Conservation (phyloP, 2,113 vertebrate genomes). For the Pipa parva region DNA sequence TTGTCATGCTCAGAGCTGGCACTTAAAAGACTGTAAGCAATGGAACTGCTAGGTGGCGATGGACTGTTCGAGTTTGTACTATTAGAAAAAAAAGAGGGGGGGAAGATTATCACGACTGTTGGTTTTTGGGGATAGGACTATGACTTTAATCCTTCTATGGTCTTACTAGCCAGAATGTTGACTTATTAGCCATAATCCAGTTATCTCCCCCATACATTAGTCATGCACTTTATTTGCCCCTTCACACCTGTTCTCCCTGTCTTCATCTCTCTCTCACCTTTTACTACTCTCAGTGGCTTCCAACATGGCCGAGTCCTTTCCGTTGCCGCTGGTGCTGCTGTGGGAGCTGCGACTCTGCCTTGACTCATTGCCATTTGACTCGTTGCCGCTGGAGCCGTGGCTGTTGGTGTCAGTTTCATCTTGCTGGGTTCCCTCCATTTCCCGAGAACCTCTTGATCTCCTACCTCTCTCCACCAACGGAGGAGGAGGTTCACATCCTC, state of each 20-base stretch:
- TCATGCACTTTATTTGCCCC: background rate
- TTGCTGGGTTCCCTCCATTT: constrained; percentile 50
- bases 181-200: too few species aligned
- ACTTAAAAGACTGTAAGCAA: constrained; percentile 82
- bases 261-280: constrained; percentile 54
- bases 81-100: constrained; percentile 15
- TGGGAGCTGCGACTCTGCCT: constrained; percentile 68
- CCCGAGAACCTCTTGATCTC: constrained; percentile 40
- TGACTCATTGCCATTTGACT: constrained; percentile 75
- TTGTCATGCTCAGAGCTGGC: constrained; percentile 81
- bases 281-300: constrained; percentile 82
- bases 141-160: too few species aligned
- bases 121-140: too few species aligned
- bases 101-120: too few species aligned
- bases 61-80: constrained; percentile 84
- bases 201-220: background rate
- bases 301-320: constrained; percentile 81
- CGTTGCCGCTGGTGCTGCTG: constrained; percentile 72
- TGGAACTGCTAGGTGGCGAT: constrained; percentile 79
- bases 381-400: constrained; percentile 78
- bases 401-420: constrained; percentile 76
- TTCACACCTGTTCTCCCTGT: background rate
- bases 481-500: constrained; percentile 1
- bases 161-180: too few species aligned
- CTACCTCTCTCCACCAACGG: constrained; percentile 3